Base-by-base conservation (phyloP, 2,888 invertebrate species). In the Hoplodrina blanda region DNA sequence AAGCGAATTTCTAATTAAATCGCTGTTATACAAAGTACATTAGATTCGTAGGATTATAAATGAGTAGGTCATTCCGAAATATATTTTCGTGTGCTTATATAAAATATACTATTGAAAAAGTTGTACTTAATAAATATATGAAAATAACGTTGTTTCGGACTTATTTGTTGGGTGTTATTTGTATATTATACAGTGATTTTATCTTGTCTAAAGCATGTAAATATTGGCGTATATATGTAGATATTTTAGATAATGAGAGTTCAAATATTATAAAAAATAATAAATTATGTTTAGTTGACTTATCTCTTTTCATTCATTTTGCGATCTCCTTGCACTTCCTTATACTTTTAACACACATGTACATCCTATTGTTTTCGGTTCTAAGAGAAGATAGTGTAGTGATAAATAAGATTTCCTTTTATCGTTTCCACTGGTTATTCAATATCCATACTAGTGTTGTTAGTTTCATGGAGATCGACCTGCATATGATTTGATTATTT, bases 241-340 rank as follows among this genome's bases (percentile, higher is more conserved):
- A 95, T 95, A 95, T 92, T 91, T 92, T 94, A 95, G 93, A 93
- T 92, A 92, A 94, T 91, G 91, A 94, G 92, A 95, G 95, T 95
- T 96, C 95, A 95, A 95, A 95, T 94, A 95, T 94, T 94, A 94
- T 93, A 88, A 93, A 85, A 88, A 94, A 91, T 91, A 94, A 94
- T 94, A 95, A 95, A 95, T 94, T 93, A 95, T 94, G 94, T 93
- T 95, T 95, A 95, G 95, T 95, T 95, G 93, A 93, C 82, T n/a
- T 75, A 52, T 68, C n/a, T 76, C 66, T 81, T 88, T 75, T 64
- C 80, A 85, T 67, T 74, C n/a, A 61, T 59, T 55, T 57, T 62
- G 33, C 1, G 44, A n/a, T 30, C 20, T 2, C 13, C 33, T 49
- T 17, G 46, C 1, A 17, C 46, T 17, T 17, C 15, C 17, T 5